These are phyloP conservation scores for Macrochelys suwanniensis DNA, from an alignment of 2,797 vertebrate genomes.

Conservation along the genomic window DNA sequence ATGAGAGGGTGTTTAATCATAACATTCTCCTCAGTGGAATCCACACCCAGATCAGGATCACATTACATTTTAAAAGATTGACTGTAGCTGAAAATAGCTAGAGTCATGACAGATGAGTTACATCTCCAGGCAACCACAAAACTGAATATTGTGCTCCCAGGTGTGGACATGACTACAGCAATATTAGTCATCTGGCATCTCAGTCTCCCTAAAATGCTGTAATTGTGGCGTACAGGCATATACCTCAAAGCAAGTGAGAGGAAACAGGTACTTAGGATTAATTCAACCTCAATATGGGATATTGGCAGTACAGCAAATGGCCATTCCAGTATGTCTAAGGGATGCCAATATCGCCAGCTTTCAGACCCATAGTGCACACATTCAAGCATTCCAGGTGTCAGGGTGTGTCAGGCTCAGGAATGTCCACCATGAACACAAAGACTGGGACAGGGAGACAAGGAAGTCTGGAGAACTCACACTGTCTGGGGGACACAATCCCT, in stretches of 20 bases:
- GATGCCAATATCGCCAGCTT: not conserved
- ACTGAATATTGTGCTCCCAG: not conserved
- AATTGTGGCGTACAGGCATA: not conserved
- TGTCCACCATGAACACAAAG: not conserved
- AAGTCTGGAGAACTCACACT: not conserved
- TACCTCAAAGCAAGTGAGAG: not conserved
- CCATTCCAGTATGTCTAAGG: not conserved
- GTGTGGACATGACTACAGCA: not conserved
- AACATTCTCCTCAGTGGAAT: not conserved
- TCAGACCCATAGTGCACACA: not conserved
- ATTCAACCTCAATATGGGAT: not conserved
- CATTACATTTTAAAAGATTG: not conserved
- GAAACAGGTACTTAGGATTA: not conserved
- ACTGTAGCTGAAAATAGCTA: not conserved
- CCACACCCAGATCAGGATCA: not conserved
- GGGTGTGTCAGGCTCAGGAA: not conserved
- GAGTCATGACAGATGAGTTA: not conserved
- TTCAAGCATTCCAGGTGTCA: not conserved
- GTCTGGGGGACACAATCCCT: not conserved
- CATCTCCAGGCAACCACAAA: not conserved
- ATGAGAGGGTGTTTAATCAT: too few relatives aligned
- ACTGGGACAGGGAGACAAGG: not conserved
- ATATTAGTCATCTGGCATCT: not conserved
- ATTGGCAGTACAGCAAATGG: not conserved
- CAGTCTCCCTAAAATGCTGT: not conserved